These are phyloP conservation scores for Callitettix versicolor DNA, from an alignment of 1,140 invertebrate genomes.

Conservation along the genomic window DNA sequence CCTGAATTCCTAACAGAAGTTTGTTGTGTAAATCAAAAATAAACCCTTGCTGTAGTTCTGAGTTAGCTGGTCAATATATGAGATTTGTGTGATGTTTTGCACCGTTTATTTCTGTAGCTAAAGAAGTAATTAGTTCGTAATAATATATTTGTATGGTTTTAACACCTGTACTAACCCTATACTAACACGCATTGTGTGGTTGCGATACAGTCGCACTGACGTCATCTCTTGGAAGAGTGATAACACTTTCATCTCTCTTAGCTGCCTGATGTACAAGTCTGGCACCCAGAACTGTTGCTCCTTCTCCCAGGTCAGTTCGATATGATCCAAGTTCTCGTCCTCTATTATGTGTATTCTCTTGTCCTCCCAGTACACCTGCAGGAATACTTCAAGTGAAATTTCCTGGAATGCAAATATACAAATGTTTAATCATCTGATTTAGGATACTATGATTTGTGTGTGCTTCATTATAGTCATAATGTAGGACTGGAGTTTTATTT, in stretches of 20 bases:
- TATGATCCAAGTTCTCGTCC: conserved; percentile 27
- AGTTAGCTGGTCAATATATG: too few species aligned
- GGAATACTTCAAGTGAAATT: conserved; percentile 46
- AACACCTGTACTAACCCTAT: conserved; percentile 42
- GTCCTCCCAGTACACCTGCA: conserved; percentile 48
- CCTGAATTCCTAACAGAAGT: too few species aligned
- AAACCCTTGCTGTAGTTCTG: too few species aligned
- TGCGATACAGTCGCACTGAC: conserved; percentile 41
- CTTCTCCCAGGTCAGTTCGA: conserved; percentile 29
- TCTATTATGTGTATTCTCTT: conserved; percentile 35
- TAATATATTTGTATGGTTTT: too few species aligned
- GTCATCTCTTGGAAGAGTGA: conserved; percentile 47
- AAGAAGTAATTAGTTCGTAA: too few species aligned
- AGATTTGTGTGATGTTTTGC: too few species aligned
- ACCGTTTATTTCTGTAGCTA: too few species aligned
- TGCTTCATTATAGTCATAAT: too few species aligned
- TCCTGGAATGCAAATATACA: conserved; percentile 32
- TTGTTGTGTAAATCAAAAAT: too few species aligned
- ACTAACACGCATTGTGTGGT: conserved; percentile 44
- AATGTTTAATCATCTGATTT: background rate
- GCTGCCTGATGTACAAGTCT: conserved; percentile 47
- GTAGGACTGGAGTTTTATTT: too few species aligned
- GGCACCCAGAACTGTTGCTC: conserved; percentile 37
- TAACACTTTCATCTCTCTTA: conserved; percentile 44
- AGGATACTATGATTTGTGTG: too few species aligned